Evolutionary conservation across 2,797 vertebrate genomes (phyloP).

Genomic region (Chloroceryle amazona): DNA sequence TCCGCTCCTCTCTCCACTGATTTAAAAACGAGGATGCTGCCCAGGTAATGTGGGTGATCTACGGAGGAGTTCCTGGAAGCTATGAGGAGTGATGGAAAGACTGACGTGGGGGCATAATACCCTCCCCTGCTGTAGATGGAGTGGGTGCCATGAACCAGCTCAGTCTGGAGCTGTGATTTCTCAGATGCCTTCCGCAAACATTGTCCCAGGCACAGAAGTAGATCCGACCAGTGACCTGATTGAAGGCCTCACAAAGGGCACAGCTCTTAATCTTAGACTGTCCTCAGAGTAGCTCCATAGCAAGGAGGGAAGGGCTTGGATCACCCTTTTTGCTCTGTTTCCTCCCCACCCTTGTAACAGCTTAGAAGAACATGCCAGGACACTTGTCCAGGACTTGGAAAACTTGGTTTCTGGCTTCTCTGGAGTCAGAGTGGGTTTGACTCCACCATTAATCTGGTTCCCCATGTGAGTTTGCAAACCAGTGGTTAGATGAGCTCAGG

Average conservation of each 20-base stretch:
- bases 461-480: fast-evolving
- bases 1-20: background rate
- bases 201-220: background rate
- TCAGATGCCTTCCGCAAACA: background rate
- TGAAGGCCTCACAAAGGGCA: background rate
- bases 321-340: background rate
- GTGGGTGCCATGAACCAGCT: background rate
- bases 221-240: background rate
- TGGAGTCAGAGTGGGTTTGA: background rate
- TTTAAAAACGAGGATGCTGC: background rate
- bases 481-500: background rate
- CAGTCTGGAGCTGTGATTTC: background rate
- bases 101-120: background rate
- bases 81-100: fast-evolving
- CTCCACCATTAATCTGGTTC: too few species aligned
- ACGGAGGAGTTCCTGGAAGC: background rate
- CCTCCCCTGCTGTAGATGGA: background rate
- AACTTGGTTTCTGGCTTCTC: background rate
- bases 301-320: background rate
- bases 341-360: background rate
- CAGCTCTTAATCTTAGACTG: background rate
- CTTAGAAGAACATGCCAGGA: fast-evolving
- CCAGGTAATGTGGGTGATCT: background rate
- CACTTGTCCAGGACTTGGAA: background rate
- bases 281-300: background rate